Conservation (phyloP, 2,797 vertebrate species). For the Hafferia zeledoni region DNA sequence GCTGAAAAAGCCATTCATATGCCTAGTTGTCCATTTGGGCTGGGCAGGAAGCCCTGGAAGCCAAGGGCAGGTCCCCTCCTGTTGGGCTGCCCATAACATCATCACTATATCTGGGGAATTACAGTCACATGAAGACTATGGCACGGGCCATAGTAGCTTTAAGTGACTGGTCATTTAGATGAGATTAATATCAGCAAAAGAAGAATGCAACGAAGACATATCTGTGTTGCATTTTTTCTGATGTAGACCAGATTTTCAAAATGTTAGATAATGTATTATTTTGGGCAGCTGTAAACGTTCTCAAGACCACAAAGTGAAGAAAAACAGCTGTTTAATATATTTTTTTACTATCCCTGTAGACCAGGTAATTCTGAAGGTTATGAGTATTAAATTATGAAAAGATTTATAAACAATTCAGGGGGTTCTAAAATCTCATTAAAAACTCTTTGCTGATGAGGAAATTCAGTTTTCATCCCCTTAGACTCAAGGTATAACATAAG, state of each 20-base stretch:
- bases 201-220: not conserved
- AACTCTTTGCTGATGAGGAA: not conserved
- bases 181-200: not conserved
- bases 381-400: not conserved
- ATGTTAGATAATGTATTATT: not conserved
- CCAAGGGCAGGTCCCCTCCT: not conserved
- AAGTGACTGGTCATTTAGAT: not conserved
- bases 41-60: not conserved
- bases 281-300: not conserved
- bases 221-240: not conserved
- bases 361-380: not conserved
- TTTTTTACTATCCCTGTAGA: not conserved
- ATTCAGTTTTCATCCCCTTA: not conserved
- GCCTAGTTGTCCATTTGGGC: not conserved
- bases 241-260: not conserved
- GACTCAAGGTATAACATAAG: not conserved
- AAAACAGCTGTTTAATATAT: not conserved
- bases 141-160: not conserved
- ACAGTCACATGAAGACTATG: not conserved
- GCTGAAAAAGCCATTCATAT: not conserved
- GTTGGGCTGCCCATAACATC: not conserved
- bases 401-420: not conserved
- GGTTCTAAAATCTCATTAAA: not conserved
- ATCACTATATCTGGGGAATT: rapidly evolving
- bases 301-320: not conserved